Evolutionary conservation across 2,888 invertebrate genomes (phyloP).

Genomic region (Nyleta sp.): DNA sequence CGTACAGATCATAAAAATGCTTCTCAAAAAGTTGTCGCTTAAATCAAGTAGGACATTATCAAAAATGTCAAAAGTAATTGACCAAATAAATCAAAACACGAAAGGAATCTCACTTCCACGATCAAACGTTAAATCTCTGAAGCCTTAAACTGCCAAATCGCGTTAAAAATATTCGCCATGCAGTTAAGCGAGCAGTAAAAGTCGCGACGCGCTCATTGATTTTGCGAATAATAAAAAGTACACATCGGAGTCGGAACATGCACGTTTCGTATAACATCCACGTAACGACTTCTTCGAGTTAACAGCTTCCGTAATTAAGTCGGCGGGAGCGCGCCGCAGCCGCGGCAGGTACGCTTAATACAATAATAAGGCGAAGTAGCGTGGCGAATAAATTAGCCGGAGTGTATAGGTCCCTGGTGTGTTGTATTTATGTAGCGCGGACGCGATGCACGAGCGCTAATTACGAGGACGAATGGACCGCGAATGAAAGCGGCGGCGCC

Average conservation of each 20-base stretch:
- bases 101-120: no score
- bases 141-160: no score
- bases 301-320: constrained; percentile 71
- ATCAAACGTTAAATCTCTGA: no score
- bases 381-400: constrained; percentile 73
- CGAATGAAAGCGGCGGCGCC: constrained; percentile 71
- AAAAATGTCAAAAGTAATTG: no score
- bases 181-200: no score
- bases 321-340: constrained; percentile 51
- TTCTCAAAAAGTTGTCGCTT: no score
- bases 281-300: constrained; percentile 67
- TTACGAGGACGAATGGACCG: constrained; percentile 75
- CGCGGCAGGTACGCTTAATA: constrained; percentile 70
- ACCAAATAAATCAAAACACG: no score
- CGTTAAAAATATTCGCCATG: no score
- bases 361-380: constrained; percentile 76
- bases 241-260: constrained; percentile 23
- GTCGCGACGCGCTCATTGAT: no score
- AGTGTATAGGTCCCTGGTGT: constrained; percentile 72
- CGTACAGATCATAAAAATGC: no score
- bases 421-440: constrained; percentile 74
- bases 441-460: constrained; percentile 72
- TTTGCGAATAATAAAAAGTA: constrained; percentile 3
- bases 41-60: no score
- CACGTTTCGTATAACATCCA: constrained; percentile 44